Evolutionary conservation across 2,888 invertebrate genomes (phyloP), one percentile per base, ranked within the genome.

Genomic region (Nomada flava): DNA sequence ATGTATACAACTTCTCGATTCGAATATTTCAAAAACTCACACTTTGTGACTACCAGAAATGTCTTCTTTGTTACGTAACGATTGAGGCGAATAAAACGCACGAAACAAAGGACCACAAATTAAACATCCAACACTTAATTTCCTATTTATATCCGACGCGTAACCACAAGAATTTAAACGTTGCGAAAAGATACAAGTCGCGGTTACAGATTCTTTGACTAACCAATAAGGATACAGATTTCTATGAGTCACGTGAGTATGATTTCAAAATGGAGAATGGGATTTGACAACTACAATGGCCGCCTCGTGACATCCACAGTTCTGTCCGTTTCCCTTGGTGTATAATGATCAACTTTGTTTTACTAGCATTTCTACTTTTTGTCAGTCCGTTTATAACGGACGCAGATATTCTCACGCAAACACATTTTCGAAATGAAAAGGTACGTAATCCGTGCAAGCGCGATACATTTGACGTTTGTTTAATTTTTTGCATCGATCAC

Each of bases 391-490:
- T 75, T 55, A 47, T 76, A 63, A 63, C 55, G 9, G 64, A 79
- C 10, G 62, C 47, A 18, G 52, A 26, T 62, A 55, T 60, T 23
- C 2, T 69, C 15, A 50, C 15, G 0, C 36, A 73, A 42, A 52
- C 67, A 20, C 4, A 64, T 4, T 81, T 89, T 52, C 80, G 74
- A 4, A 60, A 64, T 44, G 77, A 85, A 52, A 89, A 87, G 82
- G 89, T 88, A 82, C 15, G 77, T 67, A 77, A 70, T 11, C 1
- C 20, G 29, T 53, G 5, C 20, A 44, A 42, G n/a, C 53, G 1
- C 7, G 15, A 57, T 7, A 23, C 44, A 60, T 63, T 60, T 29
- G 10, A 23, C 18, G 7, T 50, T 55, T 29, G 13, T 13, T 71
- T 42, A 59, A 63, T 68, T 65, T 47, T 2, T 44, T 10, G 9